phyloP scores from a whole-genome alignment of 2,113 vertebrate genomes.

The Dromas ardeola region DNA sequence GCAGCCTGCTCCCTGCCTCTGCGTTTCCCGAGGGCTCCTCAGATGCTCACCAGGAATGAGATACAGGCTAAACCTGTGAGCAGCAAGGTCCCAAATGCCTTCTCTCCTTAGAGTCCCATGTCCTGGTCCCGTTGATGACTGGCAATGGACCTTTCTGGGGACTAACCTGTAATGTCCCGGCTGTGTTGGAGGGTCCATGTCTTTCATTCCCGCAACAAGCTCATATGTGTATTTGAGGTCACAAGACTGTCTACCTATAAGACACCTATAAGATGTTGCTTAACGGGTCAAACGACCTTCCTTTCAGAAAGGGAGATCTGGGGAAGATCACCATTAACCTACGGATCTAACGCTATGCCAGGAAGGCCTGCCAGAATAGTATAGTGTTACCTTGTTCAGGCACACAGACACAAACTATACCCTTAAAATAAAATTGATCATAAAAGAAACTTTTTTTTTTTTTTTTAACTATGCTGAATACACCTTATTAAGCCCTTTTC shows the following conservation, averaged over 20 bases:
- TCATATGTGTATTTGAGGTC: background rate
- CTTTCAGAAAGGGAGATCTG: background rate
- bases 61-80: background rate
- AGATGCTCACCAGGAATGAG: background rate
- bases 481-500: background rate
- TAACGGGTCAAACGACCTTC: background rate
- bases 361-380: background rate
- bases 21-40: background rate
- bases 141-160: background rate
- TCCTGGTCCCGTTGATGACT: rapidly evolving
- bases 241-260: background rate
- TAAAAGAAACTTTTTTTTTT: background rate
- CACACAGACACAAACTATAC: background rate
- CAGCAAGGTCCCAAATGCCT: background rate
- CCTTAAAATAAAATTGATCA: background rate
- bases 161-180: background rate
- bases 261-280: background rate
- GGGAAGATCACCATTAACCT: background rate
- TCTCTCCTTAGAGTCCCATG: background rate
- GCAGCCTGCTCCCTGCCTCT: background rate
- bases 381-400: background rate
- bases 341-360: rapidly evolving
- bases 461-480: background rate
- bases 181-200: background rate
- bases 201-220: background rate